These are phyloP conservation scores for Lindbergichthys nudifrons DNA, from an alignment of 2,797 vertebrate genomes.

Conservation along the genomic window DNA sequence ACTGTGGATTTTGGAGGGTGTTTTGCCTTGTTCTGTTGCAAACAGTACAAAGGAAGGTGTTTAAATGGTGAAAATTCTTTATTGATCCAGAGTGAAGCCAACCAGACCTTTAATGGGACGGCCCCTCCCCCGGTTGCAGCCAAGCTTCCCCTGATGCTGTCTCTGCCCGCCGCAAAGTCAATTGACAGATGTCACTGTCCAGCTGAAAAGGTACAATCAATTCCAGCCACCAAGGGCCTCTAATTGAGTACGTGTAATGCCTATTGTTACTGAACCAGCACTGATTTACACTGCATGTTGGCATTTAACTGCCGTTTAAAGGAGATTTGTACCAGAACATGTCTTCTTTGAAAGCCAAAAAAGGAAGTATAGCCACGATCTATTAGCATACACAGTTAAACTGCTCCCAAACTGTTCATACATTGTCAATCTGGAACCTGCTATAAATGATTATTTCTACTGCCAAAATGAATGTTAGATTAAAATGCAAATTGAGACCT, in stretches of 20 bases:
- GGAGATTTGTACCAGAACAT: slow-evolving; percentile 54
- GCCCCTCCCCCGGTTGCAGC: slow-evolving; percentile 76
- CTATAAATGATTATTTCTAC: slow-evolving; percentile 26
- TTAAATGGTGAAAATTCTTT: slow-evolving; percentile 71
- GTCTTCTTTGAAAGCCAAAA: slow-evolving; percentile 53
- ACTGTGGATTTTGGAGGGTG: neutral
- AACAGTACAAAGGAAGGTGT: slow-evolving; percentile 43
- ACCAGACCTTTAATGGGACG: slow-evolving; percentile 78
- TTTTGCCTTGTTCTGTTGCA: slow-evolving; percentile 7
- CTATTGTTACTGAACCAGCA: slow-evolving; percentile 58
- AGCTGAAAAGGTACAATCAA: slow-evolving; percentile 89
- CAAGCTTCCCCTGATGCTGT: slow-evolving; percentile 83
- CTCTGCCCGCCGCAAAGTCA: slow-evolving; percentile 76
- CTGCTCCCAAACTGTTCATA: slow-evolving; percentile 37
- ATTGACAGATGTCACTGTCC: slow-evolving; percentile 89
- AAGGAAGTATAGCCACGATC: slow-evolving; percentile 35
- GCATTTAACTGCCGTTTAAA: slow-evolving; percentile 63
- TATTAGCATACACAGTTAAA: slow-evolving; percentile 44
- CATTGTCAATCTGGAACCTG: neutral
- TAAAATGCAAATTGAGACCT: slow-evolving; percentile 48
- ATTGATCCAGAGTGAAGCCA: slow-evolving; percentile 87
- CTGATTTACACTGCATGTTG: slow-evolving; percentile 50
- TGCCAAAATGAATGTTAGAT: slow-evolving; percentile 33
- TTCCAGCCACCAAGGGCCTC: slow-evolving; percentile 61
- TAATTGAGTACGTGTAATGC: slow-evolving; percentile 69